These are phyloP conservation scores for Natator depressus DNA, from an alignment of 2,113 vertebrate genomes.

Conservation along the genomic window DNA sequence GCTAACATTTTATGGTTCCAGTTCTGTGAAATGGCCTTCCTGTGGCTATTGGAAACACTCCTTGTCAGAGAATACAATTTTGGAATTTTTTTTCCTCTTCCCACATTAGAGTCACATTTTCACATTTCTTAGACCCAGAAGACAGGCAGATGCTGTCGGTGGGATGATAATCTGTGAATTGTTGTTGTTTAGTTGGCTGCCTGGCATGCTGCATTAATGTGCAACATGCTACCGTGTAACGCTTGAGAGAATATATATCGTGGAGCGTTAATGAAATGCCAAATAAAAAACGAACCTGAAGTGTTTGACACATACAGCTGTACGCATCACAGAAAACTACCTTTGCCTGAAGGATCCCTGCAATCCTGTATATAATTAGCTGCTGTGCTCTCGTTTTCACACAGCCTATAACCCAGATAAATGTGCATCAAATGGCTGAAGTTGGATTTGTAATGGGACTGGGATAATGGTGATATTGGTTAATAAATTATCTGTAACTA, in stretches of 20 bases:
- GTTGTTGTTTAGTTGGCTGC: neutral
- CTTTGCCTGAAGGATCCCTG: constrained; percentile 7
- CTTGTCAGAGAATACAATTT: neutral
- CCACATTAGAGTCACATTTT: neutral
- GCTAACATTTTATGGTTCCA: neutral
- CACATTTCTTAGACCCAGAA: neutral
- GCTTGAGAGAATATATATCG: neutral
- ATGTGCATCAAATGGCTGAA: neutral
- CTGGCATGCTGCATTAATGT: neutral
- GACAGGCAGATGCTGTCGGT: neutral
- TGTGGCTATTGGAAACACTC: neutral
- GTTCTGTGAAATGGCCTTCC: neutral
- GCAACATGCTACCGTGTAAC: neutral
- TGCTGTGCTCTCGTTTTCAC: neutral
- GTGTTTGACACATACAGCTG: neutral
- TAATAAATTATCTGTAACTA: neutral
- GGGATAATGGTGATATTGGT: neutral
- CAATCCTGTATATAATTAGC: constrained; percentile 28
- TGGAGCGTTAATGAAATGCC: neutral
- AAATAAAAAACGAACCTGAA: constrained; percentile 40
- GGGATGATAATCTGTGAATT: neutral
- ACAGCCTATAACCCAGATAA: neutral
- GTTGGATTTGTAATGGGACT: neutral
- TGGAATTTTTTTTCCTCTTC: neutral
- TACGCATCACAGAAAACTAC: constrained; percentile 4